phyloP scores from a whole-genome alignment of 1,140 invertebrate genomes.

The Geopemphigus sp. region DNA sequence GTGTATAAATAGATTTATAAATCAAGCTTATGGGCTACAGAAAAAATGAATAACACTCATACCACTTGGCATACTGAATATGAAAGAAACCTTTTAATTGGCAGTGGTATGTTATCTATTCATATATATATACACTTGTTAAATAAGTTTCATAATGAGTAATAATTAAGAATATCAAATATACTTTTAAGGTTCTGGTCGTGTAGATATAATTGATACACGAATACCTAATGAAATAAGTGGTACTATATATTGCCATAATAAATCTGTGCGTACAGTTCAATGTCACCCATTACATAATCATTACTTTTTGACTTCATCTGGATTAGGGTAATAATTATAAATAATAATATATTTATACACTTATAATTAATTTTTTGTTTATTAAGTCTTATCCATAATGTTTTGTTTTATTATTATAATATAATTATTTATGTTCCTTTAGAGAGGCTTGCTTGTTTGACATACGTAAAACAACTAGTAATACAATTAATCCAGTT shows the following conservation, averaged over 20 bases:
- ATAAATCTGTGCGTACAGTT: constrained; percentile 52
- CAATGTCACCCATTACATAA: constrained; percentile 51
- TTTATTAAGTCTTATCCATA: no score
- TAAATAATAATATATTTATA: constrained; percentile 3
- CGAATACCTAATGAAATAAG: constrained; percentile 30
- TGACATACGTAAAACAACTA: constrained; percentile 43
- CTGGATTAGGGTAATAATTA: constrained; percentile 51
- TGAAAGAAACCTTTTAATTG: constrained; percentile 50
- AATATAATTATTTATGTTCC: constrained; percentile 22
- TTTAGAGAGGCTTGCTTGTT: constrained; percentile 49
- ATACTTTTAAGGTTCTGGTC: constrained; percentile 51
- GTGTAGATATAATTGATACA: constrained; percentile 50
- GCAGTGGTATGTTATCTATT: constrained; percentile 50
- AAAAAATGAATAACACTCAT: constrained; percentile 32
- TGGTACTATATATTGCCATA: constrained; percentile 49
- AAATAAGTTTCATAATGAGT: not conserved
- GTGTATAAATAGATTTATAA: constrained; percentile 52
- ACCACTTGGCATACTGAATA: constrained; percentile 52
- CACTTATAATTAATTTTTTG: no score
- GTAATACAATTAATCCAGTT: constrained; percentile 25
- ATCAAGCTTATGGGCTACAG: constrained; percentile 17
- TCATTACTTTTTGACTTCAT: constrained; percentile 52
- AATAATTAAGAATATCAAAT: not conserved
- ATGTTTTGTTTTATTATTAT: not conserved
- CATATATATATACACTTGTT: not conserved